Percentiles rank a stretch among this genome's conserved stretches.
These are phyloP conservation scores for Clarias magur DNA, from an alignment of 2,113 vertebrate species.

Conservation along the genomic window DNA sequence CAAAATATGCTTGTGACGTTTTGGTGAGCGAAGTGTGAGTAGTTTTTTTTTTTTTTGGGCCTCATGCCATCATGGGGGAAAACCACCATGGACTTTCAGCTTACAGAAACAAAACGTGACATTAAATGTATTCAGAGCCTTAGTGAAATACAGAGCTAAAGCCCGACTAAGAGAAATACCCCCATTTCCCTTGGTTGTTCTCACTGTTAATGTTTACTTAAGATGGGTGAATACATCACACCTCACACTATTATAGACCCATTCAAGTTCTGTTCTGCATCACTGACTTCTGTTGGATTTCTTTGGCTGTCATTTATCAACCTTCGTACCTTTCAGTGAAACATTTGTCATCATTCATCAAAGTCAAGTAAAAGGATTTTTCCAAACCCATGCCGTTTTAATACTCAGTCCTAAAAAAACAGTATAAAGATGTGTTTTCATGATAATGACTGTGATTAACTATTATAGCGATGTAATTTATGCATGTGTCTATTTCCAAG, in stretches of 20 bases:
- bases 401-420: constrained; percentile 43
- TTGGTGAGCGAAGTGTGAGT: constrained; percentile 49
- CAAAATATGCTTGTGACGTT: constrained; percentile 49
- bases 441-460: constrained; percentile 40
- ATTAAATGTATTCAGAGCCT: constrained; percentile 35
- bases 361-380: constrained; percentile 61
- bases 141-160: constrained; percentile 48
- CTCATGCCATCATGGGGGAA: constrained; percentile 25
- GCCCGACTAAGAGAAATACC: constrained; percentile 46
- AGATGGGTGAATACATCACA: constrained; percentile 55
- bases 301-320: constrained; percentile 66
- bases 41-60: constrained; percentile 38
- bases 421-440: constrained; percentile 43
- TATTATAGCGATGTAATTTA: constrained; percentile 17
- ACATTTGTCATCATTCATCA: constrained; percentile 71
- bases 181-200: constrained; percentile 41
- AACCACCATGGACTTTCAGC: constrained; percentile 25
- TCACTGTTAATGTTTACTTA: constrained; percentile 63
- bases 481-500: constrained; percentile 9
- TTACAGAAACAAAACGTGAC: constrained; percentile 40
- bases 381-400: constrained; percentile 54
- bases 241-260: constrained; percentile 49
- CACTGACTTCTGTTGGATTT: constrained; percentile 55
- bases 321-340: constrained; percentile 70
- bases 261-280: constrained; percentile 59